A percentile compares a stretch with the other conserved stretches of the same genome.
These are phyloP conservation scores for Diarsia dahlii DNA, from an alignment of 2,888 invertebrate genomes.

Conservation along the genomic window DNA sequence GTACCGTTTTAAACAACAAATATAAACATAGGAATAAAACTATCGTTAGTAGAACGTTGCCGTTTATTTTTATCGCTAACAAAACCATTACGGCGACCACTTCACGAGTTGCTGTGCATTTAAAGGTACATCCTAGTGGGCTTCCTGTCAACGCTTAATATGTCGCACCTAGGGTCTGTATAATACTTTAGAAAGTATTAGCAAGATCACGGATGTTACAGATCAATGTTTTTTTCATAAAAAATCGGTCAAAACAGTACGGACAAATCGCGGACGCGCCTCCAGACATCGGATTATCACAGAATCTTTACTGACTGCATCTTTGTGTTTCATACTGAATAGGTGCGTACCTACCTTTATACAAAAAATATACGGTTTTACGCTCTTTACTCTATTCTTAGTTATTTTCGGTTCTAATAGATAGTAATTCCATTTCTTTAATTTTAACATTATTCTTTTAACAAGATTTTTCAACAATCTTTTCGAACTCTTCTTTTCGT, in stretches of 20 bases:
- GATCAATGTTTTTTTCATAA: not conserved
- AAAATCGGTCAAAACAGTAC: not conserved
- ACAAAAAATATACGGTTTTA: no score
- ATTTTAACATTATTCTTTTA: no score
- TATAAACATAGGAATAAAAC: slow-evolving; percentile 48
- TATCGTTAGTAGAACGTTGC: slow-evolving; percentile 38
- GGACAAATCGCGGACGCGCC: not conserved
- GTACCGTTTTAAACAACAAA: slow-evolving; percentile 46
- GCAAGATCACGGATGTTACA: not conserved
- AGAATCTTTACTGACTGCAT: not conserved
- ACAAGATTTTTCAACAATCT: no score
- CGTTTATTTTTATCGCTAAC: slow-evolving; percentile 54
- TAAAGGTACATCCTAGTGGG: not conserved
- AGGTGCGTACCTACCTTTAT: no score
- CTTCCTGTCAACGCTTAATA: slow-evolving; percentile 19
- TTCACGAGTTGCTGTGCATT: slow-evolving; percentile 13
- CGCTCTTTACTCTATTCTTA: no score
- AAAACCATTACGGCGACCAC: slow-evolving; percentile 42
- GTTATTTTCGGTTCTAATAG: no score
- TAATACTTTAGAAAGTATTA: not conserved
- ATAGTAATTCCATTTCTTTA: no score
- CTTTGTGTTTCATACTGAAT: no score
- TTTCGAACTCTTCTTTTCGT: no score
- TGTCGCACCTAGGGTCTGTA: not conserved
- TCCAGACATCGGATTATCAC: not conserved